Evolutionary conservation across 1,140 invertebrate species (phyloP).

Genomic region (Aphis gossypii): DNA sequence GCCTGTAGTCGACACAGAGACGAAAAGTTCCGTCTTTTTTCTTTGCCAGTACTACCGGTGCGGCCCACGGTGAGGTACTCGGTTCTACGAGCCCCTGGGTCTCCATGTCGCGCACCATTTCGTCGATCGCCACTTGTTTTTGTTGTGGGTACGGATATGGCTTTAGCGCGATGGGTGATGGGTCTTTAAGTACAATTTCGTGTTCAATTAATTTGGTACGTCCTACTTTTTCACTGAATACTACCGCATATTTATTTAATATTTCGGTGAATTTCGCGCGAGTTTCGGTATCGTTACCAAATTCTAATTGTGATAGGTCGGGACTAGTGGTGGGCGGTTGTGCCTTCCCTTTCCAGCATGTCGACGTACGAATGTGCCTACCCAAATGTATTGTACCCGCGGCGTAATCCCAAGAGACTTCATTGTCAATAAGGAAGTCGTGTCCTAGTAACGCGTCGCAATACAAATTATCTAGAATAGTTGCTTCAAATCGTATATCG

Average conservation of each 20-base stretch:
- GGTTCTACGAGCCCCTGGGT: background rate
- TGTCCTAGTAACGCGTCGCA: slow-evolving; percentile 23
- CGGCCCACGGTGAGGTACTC: no score
- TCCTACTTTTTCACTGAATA: background rate
- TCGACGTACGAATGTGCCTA: background rate
- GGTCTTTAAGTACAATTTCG: background rate
- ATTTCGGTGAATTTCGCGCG: background rate
- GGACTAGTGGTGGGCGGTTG: no score
- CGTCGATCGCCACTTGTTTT: background rate
- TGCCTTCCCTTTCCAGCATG: background rate
- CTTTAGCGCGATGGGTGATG: background rate
- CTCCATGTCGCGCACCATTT: background rate
- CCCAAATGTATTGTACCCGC: background rate
- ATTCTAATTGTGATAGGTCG: background rate
- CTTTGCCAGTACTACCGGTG: no score
- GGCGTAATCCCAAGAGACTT: slow-evolving; percentile 33
- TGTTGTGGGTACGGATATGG: background rate
- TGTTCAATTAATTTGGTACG: slow-evolving; percentile 20
- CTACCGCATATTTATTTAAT: background rate
- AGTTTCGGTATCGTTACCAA: background rate
- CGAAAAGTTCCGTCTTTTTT: no score
- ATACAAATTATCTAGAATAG: background rate
- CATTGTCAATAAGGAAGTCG: background rate
- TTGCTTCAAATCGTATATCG: no score
- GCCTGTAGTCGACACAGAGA: no score